Evolutionary conservation across 2,888 invertebrate genomes (phyloP).

Genomic region (Glyphotaelius pellucidus): DNA sequence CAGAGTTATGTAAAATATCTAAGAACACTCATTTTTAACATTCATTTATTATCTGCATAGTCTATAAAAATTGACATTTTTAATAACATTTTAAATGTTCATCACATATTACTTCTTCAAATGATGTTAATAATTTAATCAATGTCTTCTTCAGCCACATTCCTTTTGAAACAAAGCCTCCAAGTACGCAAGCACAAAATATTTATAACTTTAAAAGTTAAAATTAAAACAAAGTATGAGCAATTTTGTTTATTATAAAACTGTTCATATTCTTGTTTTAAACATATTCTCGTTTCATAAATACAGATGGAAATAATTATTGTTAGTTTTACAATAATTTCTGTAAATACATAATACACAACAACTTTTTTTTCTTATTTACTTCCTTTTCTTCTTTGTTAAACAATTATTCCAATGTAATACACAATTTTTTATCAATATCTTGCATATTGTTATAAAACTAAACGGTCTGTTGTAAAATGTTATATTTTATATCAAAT

Average conservation of each 20-base stretch:
- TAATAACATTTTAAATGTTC: slow-evolving; percentile 42
- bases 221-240: not conserved
- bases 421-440: not conserved
- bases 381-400: not conserved
- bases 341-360: not conserved
- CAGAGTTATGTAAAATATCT: not conserved
- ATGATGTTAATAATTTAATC: slow-evolving; percentile 25
- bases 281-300: not conserved
- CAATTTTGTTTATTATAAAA: not conserved
- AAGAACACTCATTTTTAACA: slow-evolving; percentile 28
- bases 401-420: not conserved
- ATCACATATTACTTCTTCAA: slow-evolving; percentile 27
- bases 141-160: not conserved
- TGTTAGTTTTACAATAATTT: not conserved
- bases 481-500: not conserved
- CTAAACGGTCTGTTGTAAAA: not conserved
- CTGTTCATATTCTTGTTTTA: not conserved
- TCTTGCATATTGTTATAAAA: not conserved
- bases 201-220: not conserved
- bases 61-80: slow-evolving; percentile 52
- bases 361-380: not conserved
- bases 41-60: slow-evolving; percentile 41
- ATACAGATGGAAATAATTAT: not conserved
- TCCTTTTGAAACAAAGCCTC: not conserved
- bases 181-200: not conserved